These are phyloP conservation scores for Plecturocebus donacophilus DNA, from an alignment of 2,113 vertebrate species.

Conservation along the genomic window DNA sequence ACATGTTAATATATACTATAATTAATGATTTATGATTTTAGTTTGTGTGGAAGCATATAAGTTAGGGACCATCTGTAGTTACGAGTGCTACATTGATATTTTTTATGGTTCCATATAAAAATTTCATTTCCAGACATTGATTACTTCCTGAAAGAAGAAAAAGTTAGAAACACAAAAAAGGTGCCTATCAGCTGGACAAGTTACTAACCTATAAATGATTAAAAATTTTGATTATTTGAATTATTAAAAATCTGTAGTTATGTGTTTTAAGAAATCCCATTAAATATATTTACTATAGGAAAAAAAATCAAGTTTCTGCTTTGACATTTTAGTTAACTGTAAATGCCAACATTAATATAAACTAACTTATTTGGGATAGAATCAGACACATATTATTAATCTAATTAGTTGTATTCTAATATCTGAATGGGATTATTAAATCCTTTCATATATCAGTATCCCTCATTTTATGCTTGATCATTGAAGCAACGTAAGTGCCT, in stretches of 20 bases:
- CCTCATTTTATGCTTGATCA: neutral
- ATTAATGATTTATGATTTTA: constrained; percentile 37
- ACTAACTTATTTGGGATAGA: neutral
- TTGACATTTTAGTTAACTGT: neutral
- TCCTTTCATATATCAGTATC: neutral
- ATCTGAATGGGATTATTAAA: neutral
- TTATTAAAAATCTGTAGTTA: neutral
- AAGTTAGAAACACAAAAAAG: neutral
- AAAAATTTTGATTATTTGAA: neutral
- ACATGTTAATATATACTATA: neutral
- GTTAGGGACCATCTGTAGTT: neutral
- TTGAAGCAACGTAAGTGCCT: neutral
- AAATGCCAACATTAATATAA: neutral
- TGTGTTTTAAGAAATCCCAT: neutral
- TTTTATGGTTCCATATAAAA: constrained; percentile 5
- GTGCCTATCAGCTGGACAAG: neutral
- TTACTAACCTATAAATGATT: neutral
- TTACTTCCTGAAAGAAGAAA: neutral
- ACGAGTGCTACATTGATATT: constrained; percentile 11
- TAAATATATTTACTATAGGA: neutral
- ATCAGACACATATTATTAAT: neutral
- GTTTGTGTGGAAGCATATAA: constrained; percentile 31
- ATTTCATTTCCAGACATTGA: neutral
- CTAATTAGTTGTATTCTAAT: neutral
- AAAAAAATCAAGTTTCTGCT: neutral